These are phyloP conservation scores for Leptopilina myrica DNA, from an alignment of 2,888 invertebrate species.

Conservation along the genomic window DNA sequence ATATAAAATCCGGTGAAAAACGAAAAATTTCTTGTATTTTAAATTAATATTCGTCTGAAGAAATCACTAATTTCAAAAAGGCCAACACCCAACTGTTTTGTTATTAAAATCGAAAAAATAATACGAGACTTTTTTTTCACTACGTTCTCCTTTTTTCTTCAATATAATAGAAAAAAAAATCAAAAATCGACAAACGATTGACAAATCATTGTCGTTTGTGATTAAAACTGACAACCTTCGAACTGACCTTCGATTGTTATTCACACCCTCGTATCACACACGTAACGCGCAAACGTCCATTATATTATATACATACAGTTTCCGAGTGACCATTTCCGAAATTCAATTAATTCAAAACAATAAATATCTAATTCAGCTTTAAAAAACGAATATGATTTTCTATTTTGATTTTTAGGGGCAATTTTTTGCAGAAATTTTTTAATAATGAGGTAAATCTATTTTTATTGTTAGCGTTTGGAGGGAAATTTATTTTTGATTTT, in stretches of 20 bases:
- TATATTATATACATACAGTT: neutral
- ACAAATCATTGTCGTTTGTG: neutral
- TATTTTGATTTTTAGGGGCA: too few species aligned
- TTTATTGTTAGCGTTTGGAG: too few species aligned
- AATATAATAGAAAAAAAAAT: neutral
- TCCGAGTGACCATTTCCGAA: neutral
- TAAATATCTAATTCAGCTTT: too few species aligned
- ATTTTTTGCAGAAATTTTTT: too few species aligned
- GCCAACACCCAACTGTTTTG: conserved; percentile 56
- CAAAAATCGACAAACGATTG: conserved; percentile 1
- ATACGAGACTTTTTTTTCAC: neutral
- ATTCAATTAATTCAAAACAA: neutral
- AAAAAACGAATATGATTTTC: too few species aligned
- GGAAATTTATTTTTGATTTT: too few species aligned
- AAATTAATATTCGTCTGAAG: neutral
- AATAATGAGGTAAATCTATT: too few species aligned
- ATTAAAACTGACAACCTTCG: conserved; percentile 22
- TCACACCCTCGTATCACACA: conserved; percentile 20
- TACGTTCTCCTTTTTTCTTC: neutral
- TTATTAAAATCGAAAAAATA: too few species aligned
- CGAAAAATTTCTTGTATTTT: neutral
- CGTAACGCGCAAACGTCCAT: conserved; percentile 23
- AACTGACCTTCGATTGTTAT: conserved; percentile 35
- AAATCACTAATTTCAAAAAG: conserved; percentile 30
- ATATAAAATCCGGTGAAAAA: conserved; percentile 3